Conservation (phyloP, 2,113 vertebrate species). For the Gavia stellata region DNA sequence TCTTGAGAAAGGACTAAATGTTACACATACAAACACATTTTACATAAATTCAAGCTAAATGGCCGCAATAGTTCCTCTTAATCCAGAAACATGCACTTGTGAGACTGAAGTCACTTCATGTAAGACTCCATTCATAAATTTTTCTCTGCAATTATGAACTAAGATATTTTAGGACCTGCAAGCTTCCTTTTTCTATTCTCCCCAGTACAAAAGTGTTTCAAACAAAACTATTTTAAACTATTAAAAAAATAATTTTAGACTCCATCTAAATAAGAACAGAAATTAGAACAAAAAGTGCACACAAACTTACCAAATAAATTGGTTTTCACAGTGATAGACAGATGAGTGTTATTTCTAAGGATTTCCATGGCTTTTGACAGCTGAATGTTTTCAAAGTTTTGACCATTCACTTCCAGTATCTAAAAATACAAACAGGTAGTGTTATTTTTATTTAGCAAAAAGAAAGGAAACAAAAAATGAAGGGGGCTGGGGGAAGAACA, state of each 20-base stretch:
- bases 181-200: background rate
- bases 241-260: background rate
- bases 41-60: background rate
- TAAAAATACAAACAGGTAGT: slow-evolving; percentile 51
- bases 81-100: background rate
- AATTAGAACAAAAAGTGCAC: background rate
- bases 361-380: slow-evolving; percentile 98
- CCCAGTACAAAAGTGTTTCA: background rate
- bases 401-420: slow-evolving; percentile 98
- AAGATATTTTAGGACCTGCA: background rate
- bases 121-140: background rate
- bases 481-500: accelerated
- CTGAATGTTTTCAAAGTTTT: slow-evolving; percentile 98
- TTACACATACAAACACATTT: background rate
- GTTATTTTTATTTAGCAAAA: background rate
- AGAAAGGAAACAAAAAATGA: background rate
- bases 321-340: slow-evolving; percentile 99
- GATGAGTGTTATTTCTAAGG: slow-evolving; percentile 96
- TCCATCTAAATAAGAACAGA: background rate
- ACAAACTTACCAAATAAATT: slow-evolving; percentile 89
- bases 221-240: background rate
- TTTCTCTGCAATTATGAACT: background rate
- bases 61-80: background rate
- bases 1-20: background rate
- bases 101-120: background rate